These are phyloP conservation scores for Gallinago paraguaiae DNA, from an alignment of 2,113 vertebrate species.

Conservation along the genomic window DNA sequence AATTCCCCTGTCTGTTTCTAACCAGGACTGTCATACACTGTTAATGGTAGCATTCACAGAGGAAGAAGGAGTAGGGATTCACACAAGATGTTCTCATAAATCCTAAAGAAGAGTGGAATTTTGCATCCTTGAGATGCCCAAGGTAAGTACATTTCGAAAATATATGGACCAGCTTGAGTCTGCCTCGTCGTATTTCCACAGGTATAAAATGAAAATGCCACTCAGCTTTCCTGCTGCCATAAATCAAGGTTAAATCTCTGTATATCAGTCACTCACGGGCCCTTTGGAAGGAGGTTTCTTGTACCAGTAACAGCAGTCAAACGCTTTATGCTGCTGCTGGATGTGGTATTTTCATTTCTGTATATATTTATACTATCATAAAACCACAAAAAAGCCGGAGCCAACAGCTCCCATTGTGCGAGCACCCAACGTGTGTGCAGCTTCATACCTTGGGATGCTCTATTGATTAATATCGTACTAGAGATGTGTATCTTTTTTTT, in stretches of 20 bases:
- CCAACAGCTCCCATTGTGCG: background rate
- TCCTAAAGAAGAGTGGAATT: background rate
- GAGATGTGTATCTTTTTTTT: background rate
- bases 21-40: background rate
- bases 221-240: background rate
- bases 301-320: background rate
- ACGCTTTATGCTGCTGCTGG: background rate
- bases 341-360: background rate
- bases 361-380: background rate
- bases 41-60: background rate
- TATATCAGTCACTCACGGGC: background rate
- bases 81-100: background rate
- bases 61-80: background rate
- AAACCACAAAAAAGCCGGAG: background rate
- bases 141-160: conserved; percentile 15
- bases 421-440: background rate
- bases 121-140: background rate
- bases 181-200: background rate
- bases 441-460: background rate
- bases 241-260: background rate
- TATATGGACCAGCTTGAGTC: background rate
- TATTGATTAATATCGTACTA: conserved; percentile 41
- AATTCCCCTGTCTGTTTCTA: background rate
- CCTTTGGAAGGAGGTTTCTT: background rate
- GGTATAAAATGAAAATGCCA: conserved; percentile 8